Conservation (phyloP, 2,888 invertebrate genomes). For the Chymomyza caudatula region DNA sequence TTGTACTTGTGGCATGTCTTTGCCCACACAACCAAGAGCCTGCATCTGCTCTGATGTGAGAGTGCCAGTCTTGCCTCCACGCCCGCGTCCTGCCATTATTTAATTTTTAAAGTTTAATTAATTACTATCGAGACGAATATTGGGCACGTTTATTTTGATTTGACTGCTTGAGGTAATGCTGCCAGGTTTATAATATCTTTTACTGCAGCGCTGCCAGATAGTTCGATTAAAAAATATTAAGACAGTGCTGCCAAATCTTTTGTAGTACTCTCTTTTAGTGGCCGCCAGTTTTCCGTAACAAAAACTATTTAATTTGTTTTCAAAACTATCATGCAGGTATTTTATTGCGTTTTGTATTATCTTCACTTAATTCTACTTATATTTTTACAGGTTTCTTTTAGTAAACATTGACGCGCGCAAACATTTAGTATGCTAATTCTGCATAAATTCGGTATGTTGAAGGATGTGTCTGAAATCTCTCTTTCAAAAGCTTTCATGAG, state of each 20-base stretch:
- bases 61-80: conserved; percentile 74
- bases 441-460: conserved; percentile 24
- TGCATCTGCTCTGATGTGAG: conserved; percentile 77
- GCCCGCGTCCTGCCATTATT: conserved; percentile 75
- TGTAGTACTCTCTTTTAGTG: not conserved
- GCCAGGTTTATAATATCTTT: not conserved
- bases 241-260: not conserved
- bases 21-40: conserved; percentile 74
- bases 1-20: conserved; percentile 80
- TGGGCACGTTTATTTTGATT: conserved; percentile 38
- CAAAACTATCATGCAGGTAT: conserved; percentile 27
- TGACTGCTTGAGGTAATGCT: not conserved
- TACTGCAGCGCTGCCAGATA: conserved; percentile 29
- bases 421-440: not conserved
- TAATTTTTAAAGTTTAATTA: not conserved
- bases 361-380: conserved; percentile 7
- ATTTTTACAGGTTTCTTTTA: not conserved
- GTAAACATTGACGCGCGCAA: conserved; percentile 5
- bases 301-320: conserved; percentile 15
- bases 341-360: conserved; percentile 47
- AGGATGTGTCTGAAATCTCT: too few species aligned
- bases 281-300: not conserved
- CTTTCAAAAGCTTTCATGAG: too few species aligned
- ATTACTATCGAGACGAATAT: not conserved
- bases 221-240: not conserved